Percentiles rank a stretch among this genome's conserved stretches.
These are phyloP conservation scores for Heliconius ismenius DNA, from an alignment of 2,888 invertebrate species.

Conservation along the genomic window DNA sequence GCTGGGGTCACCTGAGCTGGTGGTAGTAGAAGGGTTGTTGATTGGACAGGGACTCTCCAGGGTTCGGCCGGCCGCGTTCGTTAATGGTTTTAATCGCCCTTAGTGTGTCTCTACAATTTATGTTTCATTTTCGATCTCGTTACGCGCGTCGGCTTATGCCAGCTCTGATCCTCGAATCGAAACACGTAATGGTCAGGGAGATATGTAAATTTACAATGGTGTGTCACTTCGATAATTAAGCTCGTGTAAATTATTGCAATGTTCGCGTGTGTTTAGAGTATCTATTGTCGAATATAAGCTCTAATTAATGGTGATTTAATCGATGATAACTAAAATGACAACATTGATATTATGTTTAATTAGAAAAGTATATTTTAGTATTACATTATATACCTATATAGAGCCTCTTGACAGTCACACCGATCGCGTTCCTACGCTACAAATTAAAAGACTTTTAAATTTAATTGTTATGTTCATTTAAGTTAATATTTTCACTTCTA, in stretches of 20 bases:
- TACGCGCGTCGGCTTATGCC: slow-evolving; percentile 75
- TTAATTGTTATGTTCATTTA: too few species aligned
- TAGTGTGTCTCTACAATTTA: slow-evolving; percentile 77
- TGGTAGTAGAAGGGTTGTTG: slow-evolving; percentile 70
- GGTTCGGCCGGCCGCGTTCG: slow-evolving; percentile 71
- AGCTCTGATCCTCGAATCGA: slow-evolving; percentile 58
- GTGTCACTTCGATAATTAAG: slow-evolving; percentile 28
- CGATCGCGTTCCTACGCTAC: background rate
- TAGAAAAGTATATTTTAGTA: too few species aligned
- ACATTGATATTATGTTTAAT: background rate
- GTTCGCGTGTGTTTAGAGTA: background rate
- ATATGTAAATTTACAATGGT: slow-evolving; percentile 61
- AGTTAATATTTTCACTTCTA: too few species aligned
- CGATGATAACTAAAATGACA: background rate
- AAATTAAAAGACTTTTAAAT: background rate
- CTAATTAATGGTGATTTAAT: background rate
- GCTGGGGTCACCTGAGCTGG: slow-evolving; percentile 46
- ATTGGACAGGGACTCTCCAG: slow-evolving; percentile 67
- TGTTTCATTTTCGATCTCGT: slow-evolving; percentile 82
- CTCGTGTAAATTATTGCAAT: background rate
- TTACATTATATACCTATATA: too few species aligned
- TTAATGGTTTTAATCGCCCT: slow-evolving; percentile 80
- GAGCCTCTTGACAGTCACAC: background rate
- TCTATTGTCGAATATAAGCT: background rate
- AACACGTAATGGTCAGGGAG: slow-evolving; percentile 65